Conservation (phyloP, 2,797 vertebrate genomes). For the Lutjanus argentimaculatus region DNA sequence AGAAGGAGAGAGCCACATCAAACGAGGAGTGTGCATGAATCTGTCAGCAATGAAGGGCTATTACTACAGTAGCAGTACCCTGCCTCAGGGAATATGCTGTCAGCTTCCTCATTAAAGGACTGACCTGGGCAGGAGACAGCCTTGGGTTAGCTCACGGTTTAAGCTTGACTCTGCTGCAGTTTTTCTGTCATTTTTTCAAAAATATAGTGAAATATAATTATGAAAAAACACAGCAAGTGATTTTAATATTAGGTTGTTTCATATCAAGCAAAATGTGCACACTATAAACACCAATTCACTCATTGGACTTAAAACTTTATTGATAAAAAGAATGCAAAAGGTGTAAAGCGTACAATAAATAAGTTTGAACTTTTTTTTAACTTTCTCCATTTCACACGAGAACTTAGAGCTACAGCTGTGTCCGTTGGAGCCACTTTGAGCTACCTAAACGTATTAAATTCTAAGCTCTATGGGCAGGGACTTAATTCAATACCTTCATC, state of each 20-base stretch:
- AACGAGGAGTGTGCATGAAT: constrained; percentile 79
- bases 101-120: constrained; percentile 82
- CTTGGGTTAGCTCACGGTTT: constrained; percentile 54
- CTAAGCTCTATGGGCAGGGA: too few relatives aligned
- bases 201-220: background rate
- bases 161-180: constrained; percentile 23
- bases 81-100: constrained; percentile 79
- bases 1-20: constrained; percentile 82
- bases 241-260: background rate
- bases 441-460: too few relatives aligned
- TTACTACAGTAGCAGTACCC: constrained; percentile 83
- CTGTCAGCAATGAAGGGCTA: constrained; percentile 85
- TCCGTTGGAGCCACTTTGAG: too few relatives aligned
- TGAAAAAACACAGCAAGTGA: background rate
- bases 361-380: too few relatives aligned
- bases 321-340: too few relatives aligned
- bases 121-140: constrained; percentile 71
- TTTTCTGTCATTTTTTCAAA: constrained; percentile 22
- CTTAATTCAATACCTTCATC: too few relatives aligned
- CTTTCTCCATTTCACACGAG: too few relatives aligned
- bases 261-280: background rate
- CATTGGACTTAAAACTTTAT: too few relatives aligned
- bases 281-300: too few relatives aligned
- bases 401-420: too few relatives aligned
- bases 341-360: too few relatives aligned